Percentiles rank a stretch among this genome's conserved stretches.
Conservation (phyloP, 2,113 vertebrate genomes). For the Oryzias curvinotus region DNA sequence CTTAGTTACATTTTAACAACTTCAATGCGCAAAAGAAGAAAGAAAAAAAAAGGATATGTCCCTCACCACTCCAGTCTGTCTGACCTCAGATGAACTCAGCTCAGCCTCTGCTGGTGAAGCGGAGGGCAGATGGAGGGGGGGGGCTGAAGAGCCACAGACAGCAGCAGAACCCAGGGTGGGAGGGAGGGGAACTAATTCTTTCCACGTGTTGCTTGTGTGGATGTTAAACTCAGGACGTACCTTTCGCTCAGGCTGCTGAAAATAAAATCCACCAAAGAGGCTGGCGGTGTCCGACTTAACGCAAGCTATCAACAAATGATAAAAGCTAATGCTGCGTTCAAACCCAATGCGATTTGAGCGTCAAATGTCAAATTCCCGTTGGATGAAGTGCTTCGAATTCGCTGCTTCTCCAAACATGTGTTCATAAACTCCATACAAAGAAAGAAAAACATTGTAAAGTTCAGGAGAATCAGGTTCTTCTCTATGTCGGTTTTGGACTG, state of each 20-base stretch:
- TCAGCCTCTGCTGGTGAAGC: constrained; percentile 39
- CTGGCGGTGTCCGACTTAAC: no score
- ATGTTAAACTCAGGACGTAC: constrained; percentile 18
- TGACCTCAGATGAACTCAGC: constrained; percentile 61
- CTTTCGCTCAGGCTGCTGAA: constrained; percentile 4
- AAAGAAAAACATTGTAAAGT: no score
- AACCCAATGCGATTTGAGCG: no score
- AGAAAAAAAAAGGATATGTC: constrained; percentile 32
- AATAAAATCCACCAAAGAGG: not conserved
- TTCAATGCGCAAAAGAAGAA: not conserved
- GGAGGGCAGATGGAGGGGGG: constrained; percentile 18
- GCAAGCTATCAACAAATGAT: no score
- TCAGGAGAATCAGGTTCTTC: no score
- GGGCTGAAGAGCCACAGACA: constrained; percentile 15
- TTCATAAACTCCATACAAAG: no score
- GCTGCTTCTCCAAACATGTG: no score
- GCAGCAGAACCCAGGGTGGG: not conserved
- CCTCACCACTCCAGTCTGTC: constrained; percentile 41
- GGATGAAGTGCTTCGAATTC: no score
- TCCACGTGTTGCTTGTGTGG: constrained; percentile 14
- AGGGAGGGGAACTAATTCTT: not conserved
- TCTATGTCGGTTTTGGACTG: no score
- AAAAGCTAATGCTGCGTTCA: no score
- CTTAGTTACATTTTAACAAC: no score
- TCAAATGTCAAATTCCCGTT: no score